Evolutionary conservation across 2,888 invertebrate species (phyloP).

Genomic region (Pristionchus arcanus): DNA sequence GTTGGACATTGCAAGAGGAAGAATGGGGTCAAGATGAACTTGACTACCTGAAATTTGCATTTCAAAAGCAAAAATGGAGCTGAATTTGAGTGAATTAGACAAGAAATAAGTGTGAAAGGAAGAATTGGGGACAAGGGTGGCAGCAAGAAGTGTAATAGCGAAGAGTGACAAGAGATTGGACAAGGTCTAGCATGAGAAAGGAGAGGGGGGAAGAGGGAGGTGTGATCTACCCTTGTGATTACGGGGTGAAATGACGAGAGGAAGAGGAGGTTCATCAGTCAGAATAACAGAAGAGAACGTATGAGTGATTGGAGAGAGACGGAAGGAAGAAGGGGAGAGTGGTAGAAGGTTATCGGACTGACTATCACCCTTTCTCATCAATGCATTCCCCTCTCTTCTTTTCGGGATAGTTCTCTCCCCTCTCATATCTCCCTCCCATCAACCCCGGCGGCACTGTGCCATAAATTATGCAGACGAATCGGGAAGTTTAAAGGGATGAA

Average conservation of each 20-base stretch:
- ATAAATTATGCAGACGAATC: neutral
- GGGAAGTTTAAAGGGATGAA: neutral
- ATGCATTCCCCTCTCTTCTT: neutral
- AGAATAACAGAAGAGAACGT: slow-evolving; percentile 27
- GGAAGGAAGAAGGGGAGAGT: neutral
- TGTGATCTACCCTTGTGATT: slow-evolving; percentile 44
- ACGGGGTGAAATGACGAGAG: neutral
- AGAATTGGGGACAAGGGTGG: neutral
- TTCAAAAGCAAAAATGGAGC: neutral
- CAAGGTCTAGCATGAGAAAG: slow-evolving; percentile 29
- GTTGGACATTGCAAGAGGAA: slow-evolving; percentile 16
- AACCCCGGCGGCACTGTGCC: neutral
- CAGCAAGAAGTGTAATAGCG: slow-evolving; percentile 20
- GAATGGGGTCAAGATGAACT: slow-evolving; percentile 43
- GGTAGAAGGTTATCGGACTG: slow-evolving; percentile 1
- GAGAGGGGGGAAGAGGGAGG: neutral
- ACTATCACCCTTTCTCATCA: slow-evolving; percentile 36
- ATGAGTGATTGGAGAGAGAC: slow-evolving; percentile 39
- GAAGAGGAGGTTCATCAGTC: slow-evolving; percentile 19
- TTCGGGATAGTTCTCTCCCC: neutral
- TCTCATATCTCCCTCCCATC: neutral
- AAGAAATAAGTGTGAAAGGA: neutral
- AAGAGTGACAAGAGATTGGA: neutral
- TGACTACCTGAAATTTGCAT: slow-evolving; percentile 34
- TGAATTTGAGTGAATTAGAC: neutral